Evolutionary conservation across 2,113 vertebrate genomes (phyloP), one percentile per base, ranked within the genome.

Genomic region (Nicator chloris): DNA sequence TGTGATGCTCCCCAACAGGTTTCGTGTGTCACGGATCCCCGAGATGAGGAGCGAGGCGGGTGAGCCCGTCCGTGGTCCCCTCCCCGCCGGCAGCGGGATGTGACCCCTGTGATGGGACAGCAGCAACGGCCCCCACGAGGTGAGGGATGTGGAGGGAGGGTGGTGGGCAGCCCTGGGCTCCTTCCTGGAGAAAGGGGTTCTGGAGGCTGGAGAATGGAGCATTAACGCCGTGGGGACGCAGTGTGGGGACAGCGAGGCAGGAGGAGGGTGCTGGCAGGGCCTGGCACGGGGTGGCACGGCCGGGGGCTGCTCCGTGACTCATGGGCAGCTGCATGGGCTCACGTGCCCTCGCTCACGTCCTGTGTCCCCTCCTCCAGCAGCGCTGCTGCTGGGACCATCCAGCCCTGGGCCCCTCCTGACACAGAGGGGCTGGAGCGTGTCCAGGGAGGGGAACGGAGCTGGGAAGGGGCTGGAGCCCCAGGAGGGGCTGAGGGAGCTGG

Each of bases 11-110:
- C 33, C 40, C 28, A 1, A 27, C 96, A 99, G 99, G 97, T 99
- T 99, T 95, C 99, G 99, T 13, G 99, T 99, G 50, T 98, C 99
- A 83, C 98, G 99, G 79, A 99, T 99, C 94, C 99, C 98, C 0
- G 99, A 99, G 95, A 1, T 33, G 77, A 80, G 88, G 91, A 50
- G 57, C 0, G 98, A 98, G 40, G 96, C 96, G 42, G 95, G 64
- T 13, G 80, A 98, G 27, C 88, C 92, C 23, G 88, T 85, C 13
- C 93, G 59, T 0, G 94, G 93, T 6, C 95, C 97, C 56, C 96
- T 97, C 33, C 92, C 95, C 0, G 54, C 81, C 15, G 95, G 96
- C 12, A 97, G 92, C 10, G 96, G 91, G 11, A 84, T 97, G 80
- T 90, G 95, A 86, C 96, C 97, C 69, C 97, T 78, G 3, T 53